Percentiles rank a stretch among this genome's conserved stretches.
Conservation (phyloP, 2,888 invertebrate genomes). For the Leistus spinibarbis region DNA sequence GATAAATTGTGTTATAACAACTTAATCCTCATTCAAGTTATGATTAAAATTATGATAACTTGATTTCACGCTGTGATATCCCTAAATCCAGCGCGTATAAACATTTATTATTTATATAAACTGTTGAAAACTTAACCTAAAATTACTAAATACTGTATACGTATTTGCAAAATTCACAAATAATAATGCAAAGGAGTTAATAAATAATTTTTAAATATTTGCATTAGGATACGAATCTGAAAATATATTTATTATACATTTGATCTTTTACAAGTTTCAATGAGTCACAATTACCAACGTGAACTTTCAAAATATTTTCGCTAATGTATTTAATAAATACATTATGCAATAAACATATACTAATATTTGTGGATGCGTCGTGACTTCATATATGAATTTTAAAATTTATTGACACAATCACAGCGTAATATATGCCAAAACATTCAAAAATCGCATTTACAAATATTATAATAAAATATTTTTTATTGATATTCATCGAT, state of each 20-base stretch:
- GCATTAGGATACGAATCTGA: background rate
- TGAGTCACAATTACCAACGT: background rate
- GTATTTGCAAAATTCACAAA: too few relatives aligned
- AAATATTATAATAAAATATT: background rate
- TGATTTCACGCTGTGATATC: background rate
- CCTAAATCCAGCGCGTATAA: background rate
- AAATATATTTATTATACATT: background rate
- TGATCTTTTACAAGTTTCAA: background rate
- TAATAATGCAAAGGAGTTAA: too few relatives aligned
- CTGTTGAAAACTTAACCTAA: too few relatives aligned
- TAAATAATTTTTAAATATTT: background rate
- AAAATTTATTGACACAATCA: background rate
- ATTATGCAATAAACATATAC: background rate
- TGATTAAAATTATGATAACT: background rate
- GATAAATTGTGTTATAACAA: background rate
- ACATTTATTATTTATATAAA: too few relatives aligned
- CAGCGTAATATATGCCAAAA: background rate
- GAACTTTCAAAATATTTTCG: background rate
- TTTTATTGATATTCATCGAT: background rate
- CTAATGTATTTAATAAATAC: background rate
- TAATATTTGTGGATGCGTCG: background rate
- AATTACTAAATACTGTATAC: too few relatives aligned
- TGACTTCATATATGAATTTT: background rate
- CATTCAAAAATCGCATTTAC: background rate
- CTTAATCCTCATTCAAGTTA: background rate